phyloP scores from a whole-genome alignment of 2,888 invertebrate genomes.

The Beris chalybata region DNA sequence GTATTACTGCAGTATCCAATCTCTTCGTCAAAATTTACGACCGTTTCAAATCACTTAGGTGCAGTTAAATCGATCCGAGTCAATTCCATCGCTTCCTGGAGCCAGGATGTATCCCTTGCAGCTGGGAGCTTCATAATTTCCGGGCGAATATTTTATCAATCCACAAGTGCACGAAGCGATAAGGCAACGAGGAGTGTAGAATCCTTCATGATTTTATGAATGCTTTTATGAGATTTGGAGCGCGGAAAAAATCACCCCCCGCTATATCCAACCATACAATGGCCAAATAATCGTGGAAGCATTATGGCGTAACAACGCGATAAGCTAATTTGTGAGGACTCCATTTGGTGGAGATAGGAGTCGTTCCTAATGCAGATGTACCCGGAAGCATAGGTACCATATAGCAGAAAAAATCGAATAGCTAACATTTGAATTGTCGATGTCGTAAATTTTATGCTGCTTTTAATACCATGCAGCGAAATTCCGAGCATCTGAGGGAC shows the following conservation, averaged over 20 bases:
- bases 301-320: conserved; percentile 23
- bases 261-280: background rate
- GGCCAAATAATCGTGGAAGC: conserved; percentile 1
- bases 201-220: conserved; percentile 10
- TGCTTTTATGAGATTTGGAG: conserved; percentile 9
- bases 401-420: conserved; percentile 6
- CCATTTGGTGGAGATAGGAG: background rate
- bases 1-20: too few relatives aligned
- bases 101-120: background rate
- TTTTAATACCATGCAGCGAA: background rate
- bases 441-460: conserved; percentile 27
- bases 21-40: conserved; percentile 11
- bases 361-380: conserved; percentile 26
- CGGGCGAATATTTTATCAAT: conserved; percentile 6
- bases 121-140: background rate
- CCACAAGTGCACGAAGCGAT: conserved; percentile 10
- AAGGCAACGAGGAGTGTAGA: background rate
- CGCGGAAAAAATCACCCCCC: background rate
- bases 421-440: conserved; percentile 3
- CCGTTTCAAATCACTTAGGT: conserved; percentile 35
- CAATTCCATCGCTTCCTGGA: background rate
- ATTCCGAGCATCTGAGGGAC: conserved; percentile 2
- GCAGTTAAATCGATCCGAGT: conserved; percentile 29
- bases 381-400: background rate
- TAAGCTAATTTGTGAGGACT: conserved; percentile 26